A percentile compares a stretch with the other conserved stretches of the same genome.
phyloP scores from a whole-genome alignment of 2,113 vertebrate species.

The Gracilinanus agilis region DNA sequence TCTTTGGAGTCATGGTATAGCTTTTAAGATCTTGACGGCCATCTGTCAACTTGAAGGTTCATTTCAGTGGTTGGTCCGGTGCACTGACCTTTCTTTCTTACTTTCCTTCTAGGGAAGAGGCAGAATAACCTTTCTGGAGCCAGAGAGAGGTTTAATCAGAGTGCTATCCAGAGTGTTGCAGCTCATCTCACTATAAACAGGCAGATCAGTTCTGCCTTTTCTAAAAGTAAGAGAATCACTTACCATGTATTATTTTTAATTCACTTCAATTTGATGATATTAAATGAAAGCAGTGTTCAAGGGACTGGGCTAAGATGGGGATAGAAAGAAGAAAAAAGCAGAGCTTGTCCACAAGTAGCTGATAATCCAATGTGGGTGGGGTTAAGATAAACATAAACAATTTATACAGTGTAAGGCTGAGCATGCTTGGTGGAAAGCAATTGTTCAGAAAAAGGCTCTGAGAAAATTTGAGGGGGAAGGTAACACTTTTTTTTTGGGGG shows the following conservation, averaged over 20 bases:
- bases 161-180: neutral
- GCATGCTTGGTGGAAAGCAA: neutral
- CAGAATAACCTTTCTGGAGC: neutral
- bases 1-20: neutral
- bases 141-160: neutral
- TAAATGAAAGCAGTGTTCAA: neutral
- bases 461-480: neutral
- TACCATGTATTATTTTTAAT: neutral
- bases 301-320: neutral
- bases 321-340: neutral
- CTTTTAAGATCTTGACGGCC: neutral
- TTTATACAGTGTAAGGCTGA: neutral
- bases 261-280: neutral
- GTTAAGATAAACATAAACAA: neutral
- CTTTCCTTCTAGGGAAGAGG: neutral
- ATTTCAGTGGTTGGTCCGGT: neutral
- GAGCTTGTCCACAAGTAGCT: neutral
- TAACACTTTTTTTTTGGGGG: neutral
- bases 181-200: neutral
- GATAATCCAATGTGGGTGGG: neutral
- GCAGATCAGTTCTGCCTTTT: neutral
- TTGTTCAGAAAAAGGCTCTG: neutral
- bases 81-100: neutral
- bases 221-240: neutral
- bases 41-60: neutral